Evolutionary conservation across 1,140 invertebrate genomes (phyloP), one percentile per base, ranked within the genome.

Genomic region (Drosophila paulistorum): DNA sequence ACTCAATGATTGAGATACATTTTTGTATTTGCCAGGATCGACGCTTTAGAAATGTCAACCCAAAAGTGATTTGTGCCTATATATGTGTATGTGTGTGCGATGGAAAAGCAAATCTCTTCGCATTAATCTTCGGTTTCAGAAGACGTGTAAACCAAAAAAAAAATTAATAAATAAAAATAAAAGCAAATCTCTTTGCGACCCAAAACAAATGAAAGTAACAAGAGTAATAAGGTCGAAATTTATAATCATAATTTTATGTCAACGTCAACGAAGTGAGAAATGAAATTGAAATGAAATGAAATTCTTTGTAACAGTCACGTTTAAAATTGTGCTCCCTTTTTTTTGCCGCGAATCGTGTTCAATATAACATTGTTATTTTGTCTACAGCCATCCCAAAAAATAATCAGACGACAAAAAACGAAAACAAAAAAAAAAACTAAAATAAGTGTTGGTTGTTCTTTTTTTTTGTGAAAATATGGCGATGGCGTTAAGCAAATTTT

Each of bases 151-250:
- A 59, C 3, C 45, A 65, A 23, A 6, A 39, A 13, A 4, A 4
- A 26, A 26, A 26, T 3, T 3, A 26, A 26, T 26, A 4, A 26
- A 26, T 26, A 26, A 26, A 37, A 10, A 37, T 11, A 37, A 37
- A 37, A 37, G 61, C 61, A 68, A 37, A 65, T 33, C 42, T 68
- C 57, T 59, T 57, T 58, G 30, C 30, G 30, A 37, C 64, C 71
- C 66, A 78, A 57, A 79, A 74, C 79, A 83, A 87, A 89, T 73
- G 76, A 83, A 82, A 89, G 83, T 87, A 87, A 87, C 83, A 87
- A 87, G 84, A 87, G 83, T 87, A 87, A 87, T 89, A 87, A 87
- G 83, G 83, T 87, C 83, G 84, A 77, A 59, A 89, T 89, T 87
- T 89, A 87, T 87, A 80, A 87, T 76, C 87, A 87, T 79, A 71